Base-by-base conservation (phyloP, 2,113 vertebrate genomes). In the Ophiodon elongatus region DNA sequence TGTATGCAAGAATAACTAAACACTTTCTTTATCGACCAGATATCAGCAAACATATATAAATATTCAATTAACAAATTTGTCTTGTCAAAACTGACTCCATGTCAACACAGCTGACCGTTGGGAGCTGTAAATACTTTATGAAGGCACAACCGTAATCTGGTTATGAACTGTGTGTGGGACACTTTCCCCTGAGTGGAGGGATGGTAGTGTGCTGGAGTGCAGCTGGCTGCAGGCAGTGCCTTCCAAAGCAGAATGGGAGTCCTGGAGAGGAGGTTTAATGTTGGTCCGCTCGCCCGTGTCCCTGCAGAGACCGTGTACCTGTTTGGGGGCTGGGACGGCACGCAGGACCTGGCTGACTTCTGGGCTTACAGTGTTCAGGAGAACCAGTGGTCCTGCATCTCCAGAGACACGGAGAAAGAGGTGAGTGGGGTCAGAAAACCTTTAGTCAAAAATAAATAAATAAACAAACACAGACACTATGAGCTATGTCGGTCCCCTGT, bases 341-440 rank as follows among this genome's bases (percentile, higher is more conserved):
- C 98, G n/a, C 98, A 99, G 93, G 98, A 99, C 91, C 95, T 99
- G 88, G 98, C 98, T 56, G 98, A 99, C 92, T 99, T 99, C 91
- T 99, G 98, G 98, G 98, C 98, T 0, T 99, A 99, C 93, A 99
- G 98, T 8, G 98, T 99, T 86, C 97, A 97, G 90, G 98, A 99
- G 83, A 99, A 99, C 95, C 98, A 99, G 83, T 99, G 98, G 98
- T 96, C 95, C 13, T 99, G 98, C 91, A 97, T 99, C 93, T 99
- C 98, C 79, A 96, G 98, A 94, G 98, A 99, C 90, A 99, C 98
- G 0, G 98, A 99, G 88, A 99, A 99, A 94, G 98, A 99, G 97
- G 98, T 96, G 87, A 83, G 74, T 9, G 0, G 6, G 13, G 1
- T 52, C n/a, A 6, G 4, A 13, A 23, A 33, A 21, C 31, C 6